Conservation (phyloP, 2,888 invertebrate genomes). For the Polymixis lichenea region DNA sequence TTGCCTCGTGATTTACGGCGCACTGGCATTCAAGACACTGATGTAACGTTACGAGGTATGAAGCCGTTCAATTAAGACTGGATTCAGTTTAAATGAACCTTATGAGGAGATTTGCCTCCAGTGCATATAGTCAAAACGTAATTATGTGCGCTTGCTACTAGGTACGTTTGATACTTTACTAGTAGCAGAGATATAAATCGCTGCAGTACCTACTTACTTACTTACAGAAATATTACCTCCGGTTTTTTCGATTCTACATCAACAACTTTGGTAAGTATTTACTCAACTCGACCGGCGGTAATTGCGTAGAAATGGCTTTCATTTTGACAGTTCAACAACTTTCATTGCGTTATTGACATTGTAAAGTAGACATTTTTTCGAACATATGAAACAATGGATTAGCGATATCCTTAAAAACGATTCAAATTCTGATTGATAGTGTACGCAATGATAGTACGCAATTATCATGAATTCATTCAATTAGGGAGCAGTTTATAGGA, state of each 20-base stretch:
- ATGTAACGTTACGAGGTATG: slow-evolving; percentile 27
- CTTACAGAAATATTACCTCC: not conserved
- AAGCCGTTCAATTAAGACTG: not conserved
- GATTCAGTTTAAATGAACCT: slow-evolving; percentile 1
- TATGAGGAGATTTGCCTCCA: not conserved
- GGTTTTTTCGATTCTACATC: not conserved
- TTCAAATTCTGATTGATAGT: no score
- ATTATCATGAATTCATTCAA: no score
- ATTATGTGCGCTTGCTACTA: no score
- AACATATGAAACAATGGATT: no score
- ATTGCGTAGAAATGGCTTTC: no score
- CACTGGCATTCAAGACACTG: not conserved
- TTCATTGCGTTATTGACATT: no score
- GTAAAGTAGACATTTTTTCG: no score
- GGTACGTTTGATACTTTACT: not conserved
- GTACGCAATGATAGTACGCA: no score
- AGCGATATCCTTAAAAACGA: no score
- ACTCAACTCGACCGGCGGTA: no score
- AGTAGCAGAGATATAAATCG: not conserved
- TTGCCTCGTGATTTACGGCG: slow-evolving; percentile 33
- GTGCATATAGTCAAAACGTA: not conserved
- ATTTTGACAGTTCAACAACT: no score
- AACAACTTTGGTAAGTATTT: not conserved
- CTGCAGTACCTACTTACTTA: not conserved
- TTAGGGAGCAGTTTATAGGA: no score